A percentile compares a stretch with the other conserved stretches of the same genome.
Conservation (phyloP, 2,113 vertebrate genomes). For the Chrysemys picta region DNA sequence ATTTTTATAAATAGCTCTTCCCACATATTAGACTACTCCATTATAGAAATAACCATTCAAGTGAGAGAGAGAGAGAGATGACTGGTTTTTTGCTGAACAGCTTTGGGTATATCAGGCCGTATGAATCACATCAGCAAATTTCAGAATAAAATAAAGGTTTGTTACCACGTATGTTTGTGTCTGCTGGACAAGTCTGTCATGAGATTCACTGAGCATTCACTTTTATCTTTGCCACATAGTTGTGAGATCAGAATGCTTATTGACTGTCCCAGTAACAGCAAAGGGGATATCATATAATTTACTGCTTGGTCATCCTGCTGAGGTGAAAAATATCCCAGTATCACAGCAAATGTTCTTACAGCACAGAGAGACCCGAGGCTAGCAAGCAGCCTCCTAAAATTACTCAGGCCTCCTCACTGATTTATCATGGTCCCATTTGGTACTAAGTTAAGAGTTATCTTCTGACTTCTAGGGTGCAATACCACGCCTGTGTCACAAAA, state of each 20-base stretch:
- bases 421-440: background rate
- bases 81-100: constrained; percentile 65
- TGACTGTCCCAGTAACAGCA: constrained; percentile 6
- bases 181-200: constrained; percentile 56
- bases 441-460: background rate
- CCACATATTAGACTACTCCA: background rate
- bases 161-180: constrained; percentile 19
- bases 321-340: constrained; percentile 22
- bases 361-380: background rate
- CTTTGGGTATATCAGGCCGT: constrained; percentile 39
- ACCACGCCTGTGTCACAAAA: background rate
- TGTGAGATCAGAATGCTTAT: constrained; percentile 56
- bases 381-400: background rate
- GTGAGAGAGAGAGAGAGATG: background rate
- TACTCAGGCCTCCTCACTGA: background rate
- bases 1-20: background rate
- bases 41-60: background rate
- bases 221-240: constrained; percentile 51
- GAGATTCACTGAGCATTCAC: constrained; percentile 42
- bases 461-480: background rate
- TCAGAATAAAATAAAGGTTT: constrained; percentile 70
- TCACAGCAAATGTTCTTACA: background rate
- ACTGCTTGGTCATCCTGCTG: background rate
- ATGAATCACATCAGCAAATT: constrained; percentile 75
- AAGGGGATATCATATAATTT: constrained; percentile 36